A percentile compares a stretch with the other conserved stretches of the same genome.
These are phyloP conservation scores for Drosophila rubida DNA, from an alignment of 2,888 invertebrate genomes.

Conservation along the genomic window DNA sequence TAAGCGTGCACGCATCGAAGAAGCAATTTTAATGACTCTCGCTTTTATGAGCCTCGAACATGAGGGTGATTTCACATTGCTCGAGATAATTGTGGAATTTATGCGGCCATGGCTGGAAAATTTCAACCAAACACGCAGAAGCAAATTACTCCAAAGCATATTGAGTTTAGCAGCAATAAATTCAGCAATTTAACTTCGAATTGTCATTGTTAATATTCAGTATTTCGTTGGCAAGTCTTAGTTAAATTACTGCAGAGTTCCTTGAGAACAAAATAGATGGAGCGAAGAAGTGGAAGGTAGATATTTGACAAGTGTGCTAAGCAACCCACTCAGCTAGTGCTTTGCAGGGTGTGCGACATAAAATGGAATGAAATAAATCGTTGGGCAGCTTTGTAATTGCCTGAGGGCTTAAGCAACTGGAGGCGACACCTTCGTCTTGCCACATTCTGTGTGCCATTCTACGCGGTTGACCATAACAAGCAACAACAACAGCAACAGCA, in stretches of 20 bases:
- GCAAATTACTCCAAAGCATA: not conserved
- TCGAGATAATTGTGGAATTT: not conserved
- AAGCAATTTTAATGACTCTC: not conserved
- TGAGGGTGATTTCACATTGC: not conserved
- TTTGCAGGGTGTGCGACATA: conserved; percentile 31
- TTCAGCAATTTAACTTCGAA: too few species aligned
- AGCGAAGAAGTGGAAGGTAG: too few species aligned
- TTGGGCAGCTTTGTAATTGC: conserved; percentile 43
- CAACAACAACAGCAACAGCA: conserved; percentile 1
- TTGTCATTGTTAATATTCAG: too few species aligned
- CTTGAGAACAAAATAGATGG: not conserved
- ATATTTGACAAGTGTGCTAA: too few species aligned
- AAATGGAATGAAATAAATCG: conserved; percentile 43
- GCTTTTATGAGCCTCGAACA: not conserved
- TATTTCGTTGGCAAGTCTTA: too few species aligned
- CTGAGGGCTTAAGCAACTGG: conserved; percentile 38
- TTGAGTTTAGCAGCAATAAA: too few species aligned
- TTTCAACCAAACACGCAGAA: not conserved
- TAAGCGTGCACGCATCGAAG: not conserved
- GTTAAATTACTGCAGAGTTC: not conserved
- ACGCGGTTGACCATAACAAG: conserved; percentile 17
- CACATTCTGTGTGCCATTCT: conserved; percentile 39
- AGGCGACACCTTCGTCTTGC: conserved; percentile 49
- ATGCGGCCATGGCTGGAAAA: not conserved
- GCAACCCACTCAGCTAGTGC: too few species aligned